phyloP scores from a whole-genome alignment of 2,797 vertebrate species.

The Silurus aristotelis region DNA sequence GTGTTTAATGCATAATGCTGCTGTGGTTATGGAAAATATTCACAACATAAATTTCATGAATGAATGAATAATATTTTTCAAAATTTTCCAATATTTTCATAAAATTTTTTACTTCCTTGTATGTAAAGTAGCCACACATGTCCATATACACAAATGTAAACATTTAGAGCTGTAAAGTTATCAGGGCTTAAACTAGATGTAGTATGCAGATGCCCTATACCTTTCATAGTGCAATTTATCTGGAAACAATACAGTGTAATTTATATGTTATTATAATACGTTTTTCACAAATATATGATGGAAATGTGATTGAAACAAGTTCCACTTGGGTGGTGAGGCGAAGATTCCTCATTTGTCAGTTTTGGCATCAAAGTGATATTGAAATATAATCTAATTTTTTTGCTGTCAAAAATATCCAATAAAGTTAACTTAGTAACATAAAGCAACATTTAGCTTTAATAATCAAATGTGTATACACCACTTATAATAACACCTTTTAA shows the following conservation, averaged over 20 bases:
- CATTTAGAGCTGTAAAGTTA: background rate
- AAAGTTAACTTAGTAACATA: background rate
- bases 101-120: conserved; percentile 58
- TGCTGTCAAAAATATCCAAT: background rate
- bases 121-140: conserved; percentile 40
- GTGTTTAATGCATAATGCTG: conserved; percentile 17
- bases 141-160: conserved; percentile 19
- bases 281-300: background rate
- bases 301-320: conserved; percentile 16
- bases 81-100: too few relatives aligned
- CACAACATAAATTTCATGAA: conserved; percentile 71
- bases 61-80: conserved; percentile 43
- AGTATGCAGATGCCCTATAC: background rate
- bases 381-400: conserved; percentile 1
- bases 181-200: background rate
- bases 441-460: background rate
- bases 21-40: conserved; percentile 70
- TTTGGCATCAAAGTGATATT: conserved; percentile 5
- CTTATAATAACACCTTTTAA: background rate
- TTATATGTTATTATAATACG: background rate
- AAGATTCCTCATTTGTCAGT: conserved; percentile 9
- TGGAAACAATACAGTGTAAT: background rate
- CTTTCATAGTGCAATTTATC: background rate
- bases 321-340: background rate
- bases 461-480: background rate